Evolutionary conservation across 2,888 invertebrate species (phyloP).

Genomic region (Gari tellinella): DNA sequence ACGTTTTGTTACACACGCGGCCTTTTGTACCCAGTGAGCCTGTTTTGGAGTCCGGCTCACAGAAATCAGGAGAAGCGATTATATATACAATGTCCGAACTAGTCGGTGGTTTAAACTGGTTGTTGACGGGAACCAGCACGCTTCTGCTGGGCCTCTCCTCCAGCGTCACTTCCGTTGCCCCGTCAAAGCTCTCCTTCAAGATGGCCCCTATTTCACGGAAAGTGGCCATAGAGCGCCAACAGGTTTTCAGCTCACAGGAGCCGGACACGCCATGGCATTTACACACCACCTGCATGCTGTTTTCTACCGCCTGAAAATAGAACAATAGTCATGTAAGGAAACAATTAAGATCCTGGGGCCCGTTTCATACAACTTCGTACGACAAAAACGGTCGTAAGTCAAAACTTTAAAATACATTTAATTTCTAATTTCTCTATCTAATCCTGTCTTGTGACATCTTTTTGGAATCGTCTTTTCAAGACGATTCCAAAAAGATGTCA

Average conservation of each 20-base stretch:
- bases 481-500: no score
- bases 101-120: conserved; percentile 91
- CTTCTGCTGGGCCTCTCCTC: conserved; percentile 85
- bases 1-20: conserved; percentile 87
- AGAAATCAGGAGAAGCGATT: conserved; percentile 98
- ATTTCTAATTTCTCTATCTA: no score
- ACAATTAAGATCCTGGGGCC: no score
- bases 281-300: conserved; percentile 90
- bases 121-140: conserved; percentile 78
- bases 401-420: no score
- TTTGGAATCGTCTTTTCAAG: no score
- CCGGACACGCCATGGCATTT: conserved; percentile 98
- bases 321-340: no score
- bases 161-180: conserved; percentile 91
- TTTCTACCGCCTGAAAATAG: conserved; percentile 85
- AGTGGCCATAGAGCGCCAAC: conserved; percentile 96
- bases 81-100: conserved; percentile 96
- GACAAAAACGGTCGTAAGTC: no score
- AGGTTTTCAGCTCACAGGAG: conserved; percentile 97
- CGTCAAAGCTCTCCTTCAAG: conserved; percentile 95
- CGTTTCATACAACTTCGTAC: no score
- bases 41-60: conserved; percentile 86
- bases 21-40: conserved; percentile 89
- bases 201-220: conserved; percentile 96
- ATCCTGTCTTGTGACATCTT: no score